Conservation (phyloP, 2,797 vertebrate genomes). For the Lagocephalus sceleratus region DNA sequence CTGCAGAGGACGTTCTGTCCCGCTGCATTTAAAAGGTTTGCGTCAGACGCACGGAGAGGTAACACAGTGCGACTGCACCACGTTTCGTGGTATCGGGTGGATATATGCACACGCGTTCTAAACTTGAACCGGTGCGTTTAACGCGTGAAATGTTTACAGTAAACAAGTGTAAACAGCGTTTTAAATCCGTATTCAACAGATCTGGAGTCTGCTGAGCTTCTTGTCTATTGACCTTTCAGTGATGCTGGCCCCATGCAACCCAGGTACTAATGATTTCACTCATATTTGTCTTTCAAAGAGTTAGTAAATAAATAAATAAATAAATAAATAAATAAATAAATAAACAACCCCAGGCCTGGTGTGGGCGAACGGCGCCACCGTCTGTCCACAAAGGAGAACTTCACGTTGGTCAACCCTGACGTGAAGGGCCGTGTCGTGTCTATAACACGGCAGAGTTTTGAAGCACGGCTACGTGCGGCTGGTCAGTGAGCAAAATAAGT, state of each 20-base stretch:
- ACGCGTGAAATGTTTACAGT: neutral
- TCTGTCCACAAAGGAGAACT: conserved; percentile 17
- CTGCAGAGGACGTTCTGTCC: conserved; percentile 4
- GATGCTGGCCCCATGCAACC: conserved; percentile 23
- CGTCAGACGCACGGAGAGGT: neutral
- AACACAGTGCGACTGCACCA: neutral
- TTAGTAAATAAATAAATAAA: too few species aligned
- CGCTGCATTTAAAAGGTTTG: conserved; percentile 22
- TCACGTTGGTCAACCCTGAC: neutral
- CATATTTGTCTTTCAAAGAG: neutral
- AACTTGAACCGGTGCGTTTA: neutral
- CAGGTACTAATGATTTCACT: neutral
- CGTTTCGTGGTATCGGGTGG: neutral
- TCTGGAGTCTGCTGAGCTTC: neutral
- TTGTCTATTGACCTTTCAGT: conserved; percentile 14
- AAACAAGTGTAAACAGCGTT: neutral
- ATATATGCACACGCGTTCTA: too few species aligned
- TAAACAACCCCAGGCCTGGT: too few species aligned
- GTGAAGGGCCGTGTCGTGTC: too few species aligned
- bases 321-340: too few species aligned
- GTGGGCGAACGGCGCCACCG: conserved; percentile 33
- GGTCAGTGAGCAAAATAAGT: too few species aligned
- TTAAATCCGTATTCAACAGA: conserved; percentile 11
- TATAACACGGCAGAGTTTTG: too few species aligned
- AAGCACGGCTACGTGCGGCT: too few species aligned